These are phyloP conservation scores for Rambutsinella grinnellia DNA, from an alignment of 2,888 invertebrate genomes.

Conservation along the genomic window DNA sequence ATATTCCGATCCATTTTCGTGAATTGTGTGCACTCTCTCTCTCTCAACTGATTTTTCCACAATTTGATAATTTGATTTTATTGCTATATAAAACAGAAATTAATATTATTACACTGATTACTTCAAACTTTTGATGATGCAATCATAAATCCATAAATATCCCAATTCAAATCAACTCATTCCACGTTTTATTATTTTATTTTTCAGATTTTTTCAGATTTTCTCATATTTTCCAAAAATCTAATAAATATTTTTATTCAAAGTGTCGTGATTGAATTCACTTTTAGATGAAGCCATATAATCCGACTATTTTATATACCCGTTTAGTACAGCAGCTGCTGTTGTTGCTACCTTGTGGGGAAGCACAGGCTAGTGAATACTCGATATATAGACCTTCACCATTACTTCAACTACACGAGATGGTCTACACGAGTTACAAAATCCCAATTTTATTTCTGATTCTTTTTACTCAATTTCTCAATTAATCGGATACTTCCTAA, in stretches of 20 bases:
- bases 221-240: background rate
- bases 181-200: background rate
- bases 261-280: background rate
- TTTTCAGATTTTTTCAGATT: background rate
- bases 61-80: slow-evolving; percentile 2
- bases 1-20: slow-evolving; percentile 49
- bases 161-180: too few relatives aligned
- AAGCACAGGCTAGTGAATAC: slow-evolving; percentile 18
- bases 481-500: background rate
- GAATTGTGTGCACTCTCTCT: background rate
- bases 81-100: background rate
- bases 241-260: background rate
- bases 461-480: slow-evolving; percentile 16
- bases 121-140: background rate
- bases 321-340: slow-evolving; percentile 36
- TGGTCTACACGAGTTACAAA: background rate
- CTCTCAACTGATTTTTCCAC: background rate
- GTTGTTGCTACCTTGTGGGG: slow-evolving; percentile 49
- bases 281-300: background rate
- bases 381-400: slow-evolving; percentile 38
- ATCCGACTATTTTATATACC: background rate
- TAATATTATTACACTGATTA: slow-evolving; percentile 9
- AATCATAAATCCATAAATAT: background rate
- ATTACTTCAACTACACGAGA: slow-evolving; percentile 5
- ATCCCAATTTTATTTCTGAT: slow-evolving; percentile 9